Conservation (phyloP, 2,113 vertebrate genomes). For the Brachypteracias leptosomus region DNA sequence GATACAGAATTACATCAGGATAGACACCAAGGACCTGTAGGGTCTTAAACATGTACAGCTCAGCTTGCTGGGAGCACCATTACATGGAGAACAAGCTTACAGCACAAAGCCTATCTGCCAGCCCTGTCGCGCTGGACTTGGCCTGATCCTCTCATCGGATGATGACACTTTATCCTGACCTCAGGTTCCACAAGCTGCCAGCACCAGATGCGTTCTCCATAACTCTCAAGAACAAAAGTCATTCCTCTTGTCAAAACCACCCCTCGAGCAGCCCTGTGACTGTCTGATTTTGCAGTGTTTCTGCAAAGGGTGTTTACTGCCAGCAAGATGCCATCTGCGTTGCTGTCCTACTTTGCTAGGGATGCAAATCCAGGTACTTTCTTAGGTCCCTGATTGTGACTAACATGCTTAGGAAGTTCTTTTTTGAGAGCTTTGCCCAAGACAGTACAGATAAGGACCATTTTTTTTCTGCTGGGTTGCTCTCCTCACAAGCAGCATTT, state of each 20-base stretch:
- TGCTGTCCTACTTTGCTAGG: neutral
- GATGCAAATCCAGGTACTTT: neutral
- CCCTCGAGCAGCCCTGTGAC: neutral
- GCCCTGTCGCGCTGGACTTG: neutral
- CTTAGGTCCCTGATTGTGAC: accelerated
- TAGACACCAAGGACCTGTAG: neutral
- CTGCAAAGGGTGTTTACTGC: neutral
- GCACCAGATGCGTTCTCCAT: neutral
- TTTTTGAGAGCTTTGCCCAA: neutral
- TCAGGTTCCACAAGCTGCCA: neutral
- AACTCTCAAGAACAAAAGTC: neutral
- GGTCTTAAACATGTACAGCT: neutral
- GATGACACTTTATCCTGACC: neutral
- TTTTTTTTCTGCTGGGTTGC: neutral
- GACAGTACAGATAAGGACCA: neutral
- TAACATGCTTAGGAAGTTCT: neutral
- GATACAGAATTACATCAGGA: neutral
- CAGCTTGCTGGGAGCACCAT: neutral
- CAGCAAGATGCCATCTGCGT: neutral
- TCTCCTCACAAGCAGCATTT: neutral
- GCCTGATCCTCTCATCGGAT: neutral
- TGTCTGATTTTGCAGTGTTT: neutral
- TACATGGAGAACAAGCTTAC: neutral
- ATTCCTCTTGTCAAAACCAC: neutral
- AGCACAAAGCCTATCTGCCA: neutral